Base-by-base conservation (phyloP, 1,140 invertebrate species). In the Radopholus similis region DNA sequence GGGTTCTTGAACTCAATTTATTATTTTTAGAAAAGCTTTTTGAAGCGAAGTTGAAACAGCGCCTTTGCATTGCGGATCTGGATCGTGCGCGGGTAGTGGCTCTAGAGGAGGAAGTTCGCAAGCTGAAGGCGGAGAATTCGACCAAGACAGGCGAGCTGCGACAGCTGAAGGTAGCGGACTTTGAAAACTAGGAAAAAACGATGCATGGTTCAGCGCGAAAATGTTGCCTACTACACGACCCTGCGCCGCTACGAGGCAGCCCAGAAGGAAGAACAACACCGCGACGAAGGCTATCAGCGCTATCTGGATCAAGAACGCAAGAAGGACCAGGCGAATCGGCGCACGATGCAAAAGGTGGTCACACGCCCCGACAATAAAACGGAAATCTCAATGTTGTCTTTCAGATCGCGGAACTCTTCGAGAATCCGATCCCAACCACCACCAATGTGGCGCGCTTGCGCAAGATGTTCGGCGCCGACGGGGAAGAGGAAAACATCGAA, bases 371-470 rank as follows among this genome's bases (percentile, higher is more conserved):
- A n/a, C n/a, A n/a, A n/a, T n/a, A n/a, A n/a, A n/a, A n/a, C n/a
- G n/a, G n/a, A n/a, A n/a, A n/a, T n/a, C n/a, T n/a, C n/a, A n/a
- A n/a, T n/a, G n/a, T 47, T 5, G 1, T 47, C 15, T 53, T 5
- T 18, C n/a, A 54, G 51, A 34, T 54, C 35, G 51, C 51, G 15
- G 59, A 62, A 15, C 34, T 62, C 21, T 62, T 62, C 11, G 59
- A 62, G 18, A 42, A 35, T 4, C 59, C 59, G 4, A 49, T 62
- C 30, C 59, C 59, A 11, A 62, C 59, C 23, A 62, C 59, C 18
- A 42, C 37, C 6, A 62, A 62, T 23, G 59, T 62, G 0, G 59
- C 59, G 0, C 59, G 59, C 30, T 47, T 62, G 2, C 38, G 59
- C 49, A 62, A 62, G 32, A 49, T 42, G 18, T 62, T 62, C 34